Conservation (phyloP, 2,888 invertebrate genomes). For the Steromphala cineraria region DNA sequence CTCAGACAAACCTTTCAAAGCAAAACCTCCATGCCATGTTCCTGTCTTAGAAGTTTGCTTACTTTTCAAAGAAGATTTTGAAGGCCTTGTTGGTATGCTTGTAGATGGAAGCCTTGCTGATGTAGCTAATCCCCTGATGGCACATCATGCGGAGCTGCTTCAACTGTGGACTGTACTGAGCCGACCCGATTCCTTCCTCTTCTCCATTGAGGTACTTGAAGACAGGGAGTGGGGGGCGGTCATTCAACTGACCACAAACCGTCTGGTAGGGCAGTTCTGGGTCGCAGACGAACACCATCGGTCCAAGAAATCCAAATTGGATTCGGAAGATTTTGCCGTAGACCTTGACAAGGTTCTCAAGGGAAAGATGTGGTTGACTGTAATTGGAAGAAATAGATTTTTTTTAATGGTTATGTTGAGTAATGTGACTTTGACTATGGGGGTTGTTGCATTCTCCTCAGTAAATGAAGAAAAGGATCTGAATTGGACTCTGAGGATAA, state of each 20-base stretch:
- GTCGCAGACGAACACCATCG: not conserved
- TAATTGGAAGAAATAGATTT: too few species aligned
- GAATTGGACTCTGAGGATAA: too few species aligned
- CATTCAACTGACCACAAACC: slow-evolving; percentile 16
- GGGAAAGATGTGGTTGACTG: not conserved
- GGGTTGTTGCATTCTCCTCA: too few species aligned
- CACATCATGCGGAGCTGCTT: slow-evolving; percentile 35
- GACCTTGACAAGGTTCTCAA: not conserved
- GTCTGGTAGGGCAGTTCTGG: not conserved
- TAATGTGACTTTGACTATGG: too few species aligned
- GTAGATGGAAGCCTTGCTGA: not conserved
- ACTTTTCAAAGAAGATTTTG: slow-evolving; percentile 29
- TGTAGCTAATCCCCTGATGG: slow-evolving; percentile 33
- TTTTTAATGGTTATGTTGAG: too few species aligned
- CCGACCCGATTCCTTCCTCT: slow-evolving; percentile 45
- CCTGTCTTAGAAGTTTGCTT: too few species aligned
- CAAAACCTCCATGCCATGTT: too few species aligned
- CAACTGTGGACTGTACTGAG: slow-evolving; percentile 37
- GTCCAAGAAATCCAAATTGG: not conserved
- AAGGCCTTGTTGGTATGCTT: slow-evolving; percentile 24
- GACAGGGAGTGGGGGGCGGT: slow-evolving; percentile 38
- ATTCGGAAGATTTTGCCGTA: not conserved
- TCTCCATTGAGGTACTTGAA: slow-evolving; percentile 40
- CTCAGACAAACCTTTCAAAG: too few species aligned
- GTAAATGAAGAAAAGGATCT: too few species aligned